These are phyloP conservation scores for Lumbricus terrestris DNA, from an alignment of 2,888 invertebrate genomes.

Conservation along the genomic window DNA sequence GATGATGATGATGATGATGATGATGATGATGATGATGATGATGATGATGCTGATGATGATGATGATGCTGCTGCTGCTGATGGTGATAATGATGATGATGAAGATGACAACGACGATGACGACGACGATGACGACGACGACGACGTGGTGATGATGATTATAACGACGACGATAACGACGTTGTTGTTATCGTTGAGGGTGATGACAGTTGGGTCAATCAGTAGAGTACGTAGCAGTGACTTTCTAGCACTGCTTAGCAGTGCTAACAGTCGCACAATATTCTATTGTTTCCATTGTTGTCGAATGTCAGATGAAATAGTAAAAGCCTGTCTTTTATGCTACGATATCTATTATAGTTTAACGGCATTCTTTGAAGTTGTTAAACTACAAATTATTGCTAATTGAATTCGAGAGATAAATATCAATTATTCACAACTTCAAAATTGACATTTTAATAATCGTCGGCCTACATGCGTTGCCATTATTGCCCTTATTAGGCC, in stretches of 20 bases:
- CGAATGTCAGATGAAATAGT: background rate
- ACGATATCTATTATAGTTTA: background rate
- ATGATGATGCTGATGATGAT: conserved; percentile 4
- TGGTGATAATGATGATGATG: conserved; percentile 16
- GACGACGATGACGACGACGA: background rate
- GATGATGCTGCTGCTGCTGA: conserved; percentile 7
- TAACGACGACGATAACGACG: background rate
- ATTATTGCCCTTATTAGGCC: background rate
- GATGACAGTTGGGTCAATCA: background rate
- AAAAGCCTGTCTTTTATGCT: background rate
- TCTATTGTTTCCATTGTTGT: background rate
- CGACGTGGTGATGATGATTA: background rate
- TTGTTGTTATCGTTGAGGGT: background rate
- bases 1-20: background rate
- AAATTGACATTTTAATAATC: background rate
- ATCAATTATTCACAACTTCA: background rate
- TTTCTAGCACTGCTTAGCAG: background rate
- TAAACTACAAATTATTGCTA: background rate
- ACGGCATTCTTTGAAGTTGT: background rate
- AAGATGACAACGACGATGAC: conserved; percentile 10
- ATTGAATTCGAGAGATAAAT: background rate
- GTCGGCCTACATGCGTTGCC: background rate
- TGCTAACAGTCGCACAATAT: background rate
- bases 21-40: too few species aligned
- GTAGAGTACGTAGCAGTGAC: background rate